Evolutionary conservation across 2,888 invertebrate species (phyloP).

Genomic region (Xylocampa areola): DNA sequence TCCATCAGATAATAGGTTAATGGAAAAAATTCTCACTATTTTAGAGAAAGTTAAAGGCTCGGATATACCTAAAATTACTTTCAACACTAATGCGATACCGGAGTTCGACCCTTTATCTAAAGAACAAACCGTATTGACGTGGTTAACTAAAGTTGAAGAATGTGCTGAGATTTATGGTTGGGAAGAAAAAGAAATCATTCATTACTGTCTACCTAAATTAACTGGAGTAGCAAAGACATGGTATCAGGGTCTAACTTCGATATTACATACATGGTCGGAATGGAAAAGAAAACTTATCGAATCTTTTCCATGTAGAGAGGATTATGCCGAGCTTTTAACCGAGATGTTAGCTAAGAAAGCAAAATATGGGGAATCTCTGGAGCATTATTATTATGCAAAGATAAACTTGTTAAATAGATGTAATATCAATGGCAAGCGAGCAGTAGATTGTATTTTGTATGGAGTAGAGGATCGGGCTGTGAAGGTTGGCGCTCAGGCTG

Average conservation of each 20-base stretch:
- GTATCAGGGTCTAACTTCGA: neutral
- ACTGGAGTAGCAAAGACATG: slow-evolving; percentile 3
- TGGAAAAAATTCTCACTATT: neutral
- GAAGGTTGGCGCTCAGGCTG: slow-evolving; percentile 47
- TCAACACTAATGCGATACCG: neutral
- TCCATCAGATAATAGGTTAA: too few relatives aligned
- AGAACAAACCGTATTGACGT: neutral
- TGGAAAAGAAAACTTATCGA: neutral
- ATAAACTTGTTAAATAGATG: slow-evolving; percentile 47
- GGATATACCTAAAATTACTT: neutral
- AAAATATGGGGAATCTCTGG: slow-evolving; percentile 6
- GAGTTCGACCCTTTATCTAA: slow-evolving; percentile 1
- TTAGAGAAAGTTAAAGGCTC: neutral
- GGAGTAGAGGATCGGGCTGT: slow-evolving; percentile 49
- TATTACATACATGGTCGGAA: neutral
- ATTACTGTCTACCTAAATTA: slow-evolving; percentile 1
- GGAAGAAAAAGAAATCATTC: neutral
- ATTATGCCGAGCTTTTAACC: neutral
- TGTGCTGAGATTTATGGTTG: slow-evolving; percentile 3
- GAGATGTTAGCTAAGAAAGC: slow-evolving; percentile 13
- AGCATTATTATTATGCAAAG: slow-evolving; percentile 24
- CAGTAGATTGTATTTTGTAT: slow-evolving; percentile 47
- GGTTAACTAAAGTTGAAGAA: slow-evolving; percentile 1
- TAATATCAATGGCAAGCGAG: slow-evolving; percentile 25
- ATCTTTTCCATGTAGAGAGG: neutral